Evolutionary conservation across 2,888 invertebrate genomes (phyloP), one percentile per base, ranked within the genome.

Genomic region (Sycophila texana): DNA sequence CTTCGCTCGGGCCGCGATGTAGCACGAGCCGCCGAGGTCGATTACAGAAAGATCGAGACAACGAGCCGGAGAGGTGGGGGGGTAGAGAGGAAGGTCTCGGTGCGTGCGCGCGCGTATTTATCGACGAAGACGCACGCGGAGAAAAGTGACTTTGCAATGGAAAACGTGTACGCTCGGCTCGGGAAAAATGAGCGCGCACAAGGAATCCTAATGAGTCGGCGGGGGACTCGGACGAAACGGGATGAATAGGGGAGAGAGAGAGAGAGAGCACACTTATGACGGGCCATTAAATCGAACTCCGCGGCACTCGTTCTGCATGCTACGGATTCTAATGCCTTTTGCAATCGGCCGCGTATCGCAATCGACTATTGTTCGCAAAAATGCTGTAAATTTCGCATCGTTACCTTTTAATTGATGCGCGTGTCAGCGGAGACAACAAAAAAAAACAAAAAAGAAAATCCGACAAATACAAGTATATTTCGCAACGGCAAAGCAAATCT

Each of bases 21-120:
- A 39, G 60, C 26, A 22, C 68, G 68, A 55, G 47, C 39, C 4
- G 7, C 49, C 75, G 67, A 68, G 75, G 60, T 20, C 68, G 71
- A 58, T 77, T 65, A 49, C 49, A 47, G 26, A 61, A 26, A 60
- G 39, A 75, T 39, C 39, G 39, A 39, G 39, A 67, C 58, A 60
- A 18, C 61, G 18, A 12, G 57, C n/a, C 14, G 5, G 4, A 18
- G n/a, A 18, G 18, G n/a, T 14, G 61, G 26, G 20, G 16, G 30
- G 57, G 55, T 2, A n/a, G 51, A 53, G 26, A n/a, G 14, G 49
- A 49, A 53, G 18, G 39, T 18, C 22, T 39, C 16, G 26, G 26
- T 26, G 22, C 10, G 18, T 18, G 51, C 20, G 47, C 51, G 55
- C 39, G 16, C 14, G 22, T 14, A 7, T 14, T 5, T 16, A 18